Percentiles rank a stretch among this genome's conserved stretches.
phyloP scores from a whole-genome alignment of 2,797 vertebrate species.

The Sus cebifrons region DNA sequence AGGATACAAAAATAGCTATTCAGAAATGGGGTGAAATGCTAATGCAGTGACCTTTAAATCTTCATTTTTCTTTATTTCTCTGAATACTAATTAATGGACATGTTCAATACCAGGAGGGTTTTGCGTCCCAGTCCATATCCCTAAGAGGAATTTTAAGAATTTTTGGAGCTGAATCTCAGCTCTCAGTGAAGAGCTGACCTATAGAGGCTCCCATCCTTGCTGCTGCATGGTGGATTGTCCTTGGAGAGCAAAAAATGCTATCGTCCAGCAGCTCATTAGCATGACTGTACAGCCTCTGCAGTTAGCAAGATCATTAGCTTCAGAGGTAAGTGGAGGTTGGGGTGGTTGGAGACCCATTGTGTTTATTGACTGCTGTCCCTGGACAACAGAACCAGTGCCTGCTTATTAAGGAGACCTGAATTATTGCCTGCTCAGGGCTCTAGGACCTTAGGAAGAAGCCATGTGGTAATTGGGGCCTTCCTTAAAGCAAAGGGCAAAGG shows the following conservation, averaged over 20 bases:
- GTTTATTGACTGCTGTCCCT: slow-evolving; percentile 78
- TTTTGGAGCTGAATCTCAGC: slow-evolving; percentile 36
- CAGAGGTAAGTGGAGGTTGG: slow-evolving; percentile 82
- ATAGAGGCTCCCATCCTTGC: neutral
- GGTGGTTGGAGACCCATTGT: slow-evolving; percentile 66
- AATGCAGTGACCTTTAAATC: slow-evolving; percentile 66
- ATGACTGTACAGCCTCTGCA: slow-evolving; percentile 65
- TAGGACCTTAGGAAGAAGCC: slow-evolving; percentile 38
- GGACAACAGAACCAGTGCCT: slow-evolving; percentile 45
- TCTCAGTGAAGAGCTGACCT: slow-evolving; percentile 32
- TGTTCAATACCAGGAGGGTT: slow-evolving; percentile 51
- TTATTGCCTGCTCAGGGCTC: slow-evolving; percentile 54
- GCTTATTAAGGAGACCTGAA: slow-evolving; percentile 69
- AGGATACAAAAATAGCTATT: slow-evolving; percentile 70
- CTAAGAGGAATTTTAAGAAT: slow-evolving; percentile 61
- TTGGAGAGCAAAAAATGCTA: neutral
- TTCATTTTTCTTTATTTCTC: slow-evolving; percentile 71
- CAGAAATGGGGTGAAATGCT: slow-evolving; percentile 75
- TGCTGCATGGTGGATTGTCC: slow-evolving; percentile 8
- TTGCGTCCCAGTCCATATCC: slow-evolving; percentile 27
- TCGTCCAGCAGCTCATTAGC: slow-evolving; percentile 82
- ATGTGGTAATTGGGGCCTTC: slow-evolving; percentile 53
- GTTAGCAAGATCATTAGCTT: slow-evolving; percentile 87
- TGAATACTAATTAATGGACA: slow-evolving; percentile 48
- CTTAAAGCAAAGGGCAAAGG: slow-evolving; percentile 73